A percentile compares a stretch with the other conserved stretches of the same genome.
These are phyloP conservation scores for Perognathus longimembris DNA, from an alignment of 2,113 vertebrate genomes.

Conservation along the genomic window DNA sequence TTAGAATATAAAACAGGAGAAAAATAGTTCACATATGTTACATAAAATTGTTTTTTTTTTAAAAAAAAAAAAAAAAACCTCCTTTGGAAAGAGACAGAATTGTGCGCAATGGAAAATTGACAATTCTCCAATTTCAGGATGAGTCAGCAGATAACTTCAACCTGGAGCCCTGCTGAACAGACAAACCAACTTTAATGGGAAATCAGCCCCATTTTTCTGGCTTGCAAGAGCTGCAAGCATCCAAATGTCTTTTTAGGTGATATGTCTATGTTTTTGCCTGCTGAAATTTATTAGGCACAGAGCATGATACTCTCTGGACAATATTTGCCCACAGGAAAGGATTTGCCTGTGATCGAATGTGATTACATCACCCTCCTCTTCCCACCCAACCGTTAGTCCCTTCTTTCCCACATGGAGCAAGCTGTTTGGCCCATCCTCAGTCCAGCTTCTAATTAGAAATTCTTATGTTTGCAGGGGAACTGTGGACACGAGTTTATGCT, in stretches of 20 bases:
- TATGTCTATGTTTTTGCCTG: not conserved
- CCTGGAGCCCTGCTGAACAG: not conserved
- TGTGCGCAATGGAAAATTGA: constrained; percentile 64
- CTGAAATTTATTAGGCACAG: constrained; percentile 54
- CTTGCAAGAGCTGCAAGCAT: not conserved
- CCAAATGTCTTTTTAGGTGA: constrained; percentile 33
- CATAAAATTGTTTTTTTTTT: constrained; percentile 55
- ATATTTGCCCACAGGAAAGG: constrained; percentile 45
- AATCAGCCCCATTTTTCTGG: constrained; percentile 12
- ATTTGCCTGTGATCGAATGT: not conserved
- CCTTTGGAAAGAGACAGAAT: constrained; percentile 58
- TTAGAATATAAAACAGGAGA: constrained; percentile 46
- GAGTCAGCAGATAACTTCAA: constrained; percentile 71
- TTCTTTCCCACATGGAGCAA: not conserved
- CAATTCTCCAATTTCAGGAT: constrained; percentile 66
- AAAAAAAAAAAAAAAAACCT: not conserved
- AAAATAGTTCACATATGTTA: constrained; percentile 58
- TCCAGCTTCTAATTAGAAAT: constrained; percentile 22
- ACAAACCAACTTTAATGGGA: constrained; percentile 34
- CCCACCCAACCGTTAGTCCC: not conserved
- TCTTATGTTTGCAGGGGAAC: constrained; percentile 21
- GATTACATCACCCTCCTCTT: constrained; percentile 41
- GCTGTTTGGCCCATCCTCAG: not conserved
- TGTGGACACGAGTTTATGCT: constrained; percentile 36
- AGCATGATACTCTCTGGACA: constrained; percentile 40